Evolutionary conservation across 2,113 vertebrate genomes (phyloP).

Genomic region (Agelaius tricolor): DNA sequence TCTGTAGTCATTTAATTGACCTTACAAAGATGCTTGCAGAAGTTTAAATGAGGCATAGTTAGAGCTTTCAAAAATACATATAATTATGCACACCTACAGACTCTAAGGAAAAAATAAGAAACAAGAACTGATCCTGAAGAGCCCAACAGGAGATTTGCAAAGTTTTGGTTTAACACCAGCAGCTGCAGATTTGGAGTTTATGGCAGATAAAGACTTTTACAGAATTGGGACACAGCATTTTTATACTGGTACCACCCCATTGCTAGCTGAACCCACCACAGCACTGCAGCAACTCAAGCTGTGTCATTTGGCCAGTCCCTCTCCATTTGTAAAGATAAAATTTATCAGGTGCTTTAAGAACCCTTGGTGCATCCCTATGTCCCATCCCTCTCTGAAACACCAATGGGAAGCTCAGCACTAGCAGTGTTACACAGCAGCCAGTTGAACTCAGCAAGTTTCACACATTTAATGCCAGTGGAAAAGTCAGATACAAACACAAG

Average conservation of each 20-base stretch:
- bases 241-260: neutral
- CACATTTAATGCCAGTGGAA: neutral
- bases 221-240: neutral
- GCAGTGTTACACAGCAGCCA: neutral
- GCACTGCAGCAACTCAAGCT: neutral
- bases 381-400: neutral
- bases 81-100: slow-evolving; percentile 71
- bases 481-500: neutral
- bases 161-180: slow-evolving; percentile 12
- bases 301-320: neutral
- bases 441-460: neutral
- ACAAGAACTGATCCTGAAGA: slow-evolving; percentile 44
- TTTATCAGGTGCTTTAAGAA: neutral
- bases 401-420: neutral
- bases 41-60: slow-evolving; percentile 71
- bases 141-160: slow-evolving; percentile 5
- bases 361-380: accelerated
- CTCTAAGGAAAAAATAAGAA: slow-evolving; percentile 64
- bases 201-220: neutral
- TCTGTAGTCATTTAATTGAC: slow-evolving; percentile 71
- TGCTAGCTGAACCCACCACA: neutral
- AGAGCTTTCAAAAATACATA: slow-evolving; percentile 69
- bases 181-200: neutral
- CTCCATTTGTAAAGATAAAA: neutral
- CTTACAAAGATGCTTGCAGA: slow-evolving; percentile 71